Conservation (phyloP, 2,888 invertebrate species). For the Drosophila austrosaltans region DNA sequence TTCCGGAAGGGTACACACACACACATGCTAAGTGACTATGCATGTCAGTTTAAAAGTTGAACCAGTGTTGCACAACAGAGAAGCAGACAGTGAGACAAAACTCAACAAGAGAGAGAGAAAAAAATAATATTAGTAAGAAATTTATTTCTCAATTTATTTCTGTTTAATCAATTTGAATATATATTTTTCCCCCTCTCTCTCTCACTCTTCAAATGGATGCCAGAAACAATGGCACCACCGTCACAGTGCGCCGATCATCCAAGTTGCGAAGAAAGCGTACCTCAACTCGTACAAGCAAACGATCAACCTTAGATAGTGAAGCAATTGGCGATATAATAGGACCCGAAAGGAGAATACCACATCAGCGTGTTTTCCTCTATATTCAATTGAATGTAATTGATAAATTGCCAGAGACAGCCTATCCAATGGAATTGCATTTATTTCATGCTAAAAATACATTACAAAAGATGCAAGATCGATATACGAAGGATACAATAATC, state of each 20-base stretch:
- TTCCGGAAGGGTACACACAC: too few species aligned
- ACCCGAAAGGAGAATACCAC: neutral
- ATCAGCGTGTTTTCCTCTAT: slow-evolving; percentile 71
- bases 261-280: neutral
- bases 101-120: neutral
- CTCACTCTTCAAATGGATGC: neutral
- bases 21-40: slow-evolving; percentile 1
- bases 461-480: slow-evolving; percentile 70
- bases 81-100: slow-evolving; percentile 3
- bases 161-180: neutral
- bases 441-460: slow-evolving; percentile 64
- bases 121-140: too few species aligned
- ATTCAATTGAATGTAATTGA: slow-evolving; percentile 63
- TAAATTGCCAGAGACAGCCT: slow-evolving; percentile 44
- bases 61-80: neutral
- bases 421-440: slow-evolving; percentile 71
- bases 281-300: neutral
- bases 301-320: neutral
- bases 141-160: neutral
- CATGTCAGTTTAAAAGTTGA: neutral
- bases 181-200: neutral
- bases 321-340: neutral
- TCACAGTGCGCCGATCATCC: neutral
- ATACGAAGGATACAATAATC: slow-evolving; percentile 68
- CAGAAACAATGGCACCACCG: neutral